Evolutionary conservation across 2,888 invertebrate genomes (phyloP), one percentile per base, ranked within the genome.

Genomic region (Microdon myrmicae): DNA sequence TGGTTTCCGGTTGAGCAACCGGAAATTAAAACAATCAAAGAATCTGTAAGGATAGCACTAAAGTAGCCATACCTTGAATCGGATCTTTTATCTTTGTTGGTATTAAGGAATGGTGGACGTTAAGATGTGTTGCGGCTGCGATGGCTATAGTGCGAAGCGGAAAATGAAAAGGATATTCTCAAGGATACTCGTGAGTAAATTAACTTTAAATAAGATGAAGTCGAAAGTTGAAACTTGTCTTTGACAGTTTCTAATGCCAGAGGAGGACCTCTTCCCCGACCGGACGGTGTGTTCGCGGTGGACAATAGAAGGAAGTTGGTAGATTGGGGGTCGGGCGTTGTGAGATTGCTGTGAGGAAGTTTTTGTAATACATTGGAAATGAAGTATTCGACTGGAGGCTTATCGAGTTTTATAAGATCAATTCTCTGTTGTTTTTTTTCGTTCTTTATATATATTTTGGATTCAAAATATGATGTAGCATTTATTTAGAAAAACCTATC

Each of bases 1-100:
- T 54, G 58, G 37, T 66, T 22, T 66, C 53, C 59, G 66, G 41
- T 20, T 58, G 51, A 58, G 32, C 38, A 51, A 43, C 53, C 66
- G 66, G 66, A 66, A 66, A 66, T 66, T 66, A 66, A 59, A 59
- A 59, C 66, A 66, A 59, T 66, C 66, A 66, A 66, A 66, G 66
- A 53, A 66, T 48, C 48, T 54, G 39, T 34, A 39, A 66, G 54
- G 66, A 66, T 59, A 58, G 53, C 23, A 34, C 44, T 43, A 56
- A 64, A 58, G 64, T 64, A 64, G 56, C 64, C 60, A 43, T 48
- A 48, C 32, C 13, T 39, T 20, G 39, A 35, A 35, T 53, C 22
- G 2, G 31, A 7, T 9, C 43, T 10, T 3, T n/a, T n/a, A n/a
- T n/a, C 7, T 23, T 3, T 7, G 5, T 5, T 10, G 17, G 6